Evolutionary conservation across 2,113 vertebrate genomes (phyloP).

Genomic region (Hystrix cristata): DNA sequence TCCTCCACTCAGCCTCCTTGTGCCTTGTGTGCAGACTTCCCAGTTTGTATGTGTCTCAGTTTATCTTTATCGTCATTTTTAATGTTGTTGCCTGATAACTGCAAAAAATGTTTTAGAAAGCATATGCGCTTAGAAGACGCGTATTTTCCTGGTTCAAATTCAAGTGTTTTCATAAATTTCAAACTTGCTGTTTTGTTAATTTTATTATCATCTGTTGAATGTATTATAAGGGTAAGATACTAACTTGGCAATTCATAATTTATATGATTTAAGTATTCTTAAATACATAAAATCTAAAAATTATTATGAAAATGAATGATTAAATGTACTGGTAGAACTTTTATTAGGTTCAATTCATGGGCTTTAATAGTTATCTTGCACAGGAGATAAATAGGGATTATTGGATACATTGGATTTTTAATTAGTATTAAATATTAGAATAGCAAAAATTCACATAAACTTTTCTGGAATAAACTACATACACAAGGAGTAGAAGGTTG

Average conservation of each 20-base stretch:
- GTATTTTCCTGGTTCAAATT: not conserved
- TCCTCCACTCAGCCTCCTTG: not conserved
- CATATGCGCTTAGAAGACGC: no score
- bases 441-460: not conserved
- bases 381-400: not conserved
- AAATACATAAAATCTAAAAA: not conserved
- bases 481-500: not conserved
- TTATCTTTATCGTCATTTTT: not conserved
- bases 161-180: slow-evolving; percentile 7
- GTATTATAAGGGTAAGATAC: not conserved
- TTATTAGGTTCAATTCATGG: not conserved
- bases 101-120: not conserved
- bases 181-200: not conserved
- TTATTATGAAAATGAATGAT: not conserved
- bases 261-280: not conserved
- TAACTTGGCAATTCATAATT: not conserved
- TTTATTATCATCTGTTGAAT: not conserved
- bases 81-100: not conserved
- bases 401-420: not conserved
- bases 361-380: not conserved
- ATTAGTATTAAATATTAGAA: slow-evolving; percentile 15
- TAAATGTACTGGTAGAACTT: not conserved
- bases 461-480: not conserved
- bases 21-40: not conserved
- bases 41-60: not conserved